Evolutionary conservation across 1,140 invertebrate genomes (phyloP), one percentile per base, ranked within the genome.

Genomic region (Aphaenogaster ashmeadi): DNA sequence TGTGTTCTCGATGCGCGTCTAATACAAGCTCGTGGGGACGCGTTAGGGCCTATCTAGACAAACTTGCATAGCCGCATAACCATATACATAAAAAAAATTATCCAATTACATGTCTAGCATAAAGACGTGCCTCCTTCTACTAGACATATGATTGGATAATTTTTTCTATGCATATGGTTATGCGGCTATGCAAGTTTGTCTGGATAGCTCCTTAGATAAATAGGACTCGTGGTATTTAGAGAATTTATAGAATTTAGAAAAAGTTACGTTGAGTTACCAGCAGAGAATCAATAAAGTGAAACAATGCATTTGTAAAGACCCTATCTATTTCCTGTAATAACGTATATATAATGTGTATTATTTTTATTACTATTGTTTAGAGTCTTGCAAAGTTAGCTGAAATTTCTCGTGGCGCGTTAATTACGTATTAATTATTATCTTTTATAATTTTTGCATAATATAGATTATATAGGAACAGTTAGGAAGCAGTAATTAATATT

Each of bases 391-490:
- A 21, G 2, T 36, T 13, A 27, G 11, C 27, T 18, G 5, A n/a
- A 72, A 18, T 72, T 62, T 6, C 0, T 1, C 9, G 36, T 8
- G 15, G n/a, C 41, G 18, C 50, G 2, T 54, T 13, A 74, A 58
- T 56, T 58, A 27, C 15, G 7, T 38, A 58, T 33, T 58, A 41
- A 27, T 0, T 54, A 27, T 27, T 27, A 27, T 6, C 8, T 3
- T 64, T 78, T 27, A n/a, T 64, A 62, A 78, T 60, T 41, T 52
- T 78, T 21, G 1, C n/a, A 9, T 78, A 64, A 78, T 44, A 62
- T 47, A 33, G 9, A 47, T 62, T 27, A 27, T 27, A 27, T 21
- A 54, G 21, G 3, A 67, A 38, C 27, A 67, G 52, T 54, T 36
- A 38, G 3, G 7, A 66, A 66, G 11, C 4, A n/a, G 2, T 67